Percentiles rank a stretch among this genome's conserved stretches.
phyloP scores from a whole-genome alignment of 1,140 invertebrate genomes.

The Colletes latitarsis region DNA sequence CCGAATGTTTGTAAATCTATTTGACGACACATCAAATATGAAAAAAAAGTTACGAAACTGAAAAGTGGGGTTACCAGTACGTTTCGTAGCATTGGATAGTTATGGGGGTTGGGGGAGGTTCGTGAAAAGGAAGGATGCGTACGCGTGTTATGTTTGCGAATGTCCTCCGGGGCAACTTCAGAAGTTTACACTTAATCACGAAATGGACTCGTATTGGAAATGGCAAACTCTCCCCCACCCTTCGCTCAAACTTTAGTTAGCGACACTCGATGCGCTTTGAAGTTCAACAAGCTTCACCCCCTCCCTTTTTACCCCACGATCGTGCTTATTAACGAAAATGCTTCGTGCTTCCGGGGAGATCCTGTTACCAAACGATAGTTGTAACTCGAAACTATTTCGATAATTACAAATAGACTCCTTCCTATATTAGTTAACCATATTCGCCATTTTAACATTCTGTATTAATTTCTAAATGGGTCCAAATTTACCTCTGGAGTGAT shows the following conservation, averaged over 20 bases:
- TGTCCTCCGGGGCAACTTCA: conserved; percentile 72
- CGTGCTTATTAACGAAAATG: conserved; percentile 76
- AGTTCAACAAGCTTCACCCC: conserved; percentile 70
- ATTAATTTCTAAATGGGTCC: no score
- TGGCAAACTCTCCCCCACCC: conserved; percentile 68
- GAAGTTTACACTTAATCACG: conserved; percentile 80
- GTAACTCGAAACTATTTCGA: neutral
- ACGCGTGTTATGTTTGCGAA: conserved; percentile 68
- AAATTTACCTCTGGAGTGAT: no score
- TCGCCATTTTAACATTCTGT: no score
- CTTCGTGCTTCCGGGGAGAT: conserved; percentile 16
- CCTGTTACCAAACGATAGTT: conserved; percentile 7
- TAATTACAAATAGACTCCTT: no score
- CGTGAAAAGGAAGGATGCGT: conserved; percentile 55
- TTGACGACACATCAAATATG: no score
- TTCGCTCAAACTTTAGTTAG: conserved; percentile 74
- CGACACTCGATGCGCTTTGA: conserved; percentile 77
- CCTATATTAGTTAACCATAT: no score
- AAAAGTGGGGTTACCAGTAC: no score
- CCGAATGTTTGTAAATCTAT: no score
- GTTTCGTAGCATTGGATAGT: neutral
- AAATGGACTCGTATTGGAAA: conserved; percentile 79
- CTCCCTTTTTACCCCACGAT: conserved; percentile 67
- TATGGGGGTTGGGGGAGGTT: conserved; percentile 18
- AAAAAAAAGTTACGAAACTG: no score